phyloP scores from a whole-genome alignment of 2,888 invertebrate species.

The Brassicogethes aeneus region DNA sequence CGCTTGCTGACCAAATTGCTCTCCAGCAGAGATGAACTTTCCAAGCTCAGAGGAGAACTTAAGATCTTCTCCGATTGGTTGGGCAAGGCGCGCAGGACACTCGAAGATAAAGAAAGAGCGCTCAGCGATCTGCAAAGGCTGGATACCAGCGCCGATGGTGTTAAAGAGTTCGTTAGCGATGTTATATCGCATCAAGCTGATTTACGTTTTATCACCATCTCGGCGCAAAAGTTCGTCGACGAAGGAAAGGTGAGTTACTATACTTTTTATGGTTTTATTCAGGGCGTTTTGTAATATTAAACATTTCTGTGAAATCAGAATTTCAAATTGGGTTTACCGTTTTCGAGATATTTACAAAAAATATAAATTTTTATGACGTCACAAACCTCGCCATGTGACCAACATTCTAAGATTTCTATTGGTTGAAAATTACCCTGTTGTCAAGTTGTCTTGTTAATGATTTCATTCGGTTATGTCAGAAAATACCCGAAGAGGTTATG shows the following conservation, averaged over 20 bases:
- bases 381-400: too few relatives aligned
- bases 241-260: slow-evolving; percentile 71
- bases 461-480: too few relatives aligned
- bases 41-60: slow-evolving; percentile 76
- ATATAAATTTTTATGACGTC: too few relatives aligned
- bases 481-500: too few relatives aligned
- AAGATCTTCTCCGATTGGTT: slow-evolving; percentile 78
- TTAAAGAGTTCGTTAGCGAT: slow-evolving; percentile 82
- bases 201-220: slow-evolving; percentile 89
- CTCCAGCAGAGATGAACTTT: slow-evolving; percentile 79
- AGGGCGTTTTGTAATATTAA: too few relatives aligned
- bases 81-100: slow-evolving; percentile 64
- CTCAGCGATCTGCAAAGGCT: slow-evolving; percentile 67
- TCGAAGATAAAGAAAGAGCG: slow-evolving; percentile 80
- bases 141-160: slow-evolving; percentile 65
- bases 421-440: too few relatives aligned
- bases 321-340: too few relatives aligned
- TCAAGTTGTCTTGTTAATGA: too few relatives aligned
- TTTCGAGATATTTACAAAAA: too few relatives aligned
- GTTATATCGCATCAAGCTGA: slow-evolving; percentile 96
- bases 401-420: too few relatives aligned
- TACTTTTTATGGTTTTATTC: too few relatives aligned
- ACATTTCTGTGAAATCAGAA: too few relatives aligned
- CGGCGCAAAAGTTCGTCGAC: slow-evolving; percentile 91
- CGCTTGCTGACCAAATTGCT: slow-evolving; percentile 66